phyloP scores from a whole-genome alignment of 2,797 vertebrate genomes.

The Sebastes iracundus region DNA sequence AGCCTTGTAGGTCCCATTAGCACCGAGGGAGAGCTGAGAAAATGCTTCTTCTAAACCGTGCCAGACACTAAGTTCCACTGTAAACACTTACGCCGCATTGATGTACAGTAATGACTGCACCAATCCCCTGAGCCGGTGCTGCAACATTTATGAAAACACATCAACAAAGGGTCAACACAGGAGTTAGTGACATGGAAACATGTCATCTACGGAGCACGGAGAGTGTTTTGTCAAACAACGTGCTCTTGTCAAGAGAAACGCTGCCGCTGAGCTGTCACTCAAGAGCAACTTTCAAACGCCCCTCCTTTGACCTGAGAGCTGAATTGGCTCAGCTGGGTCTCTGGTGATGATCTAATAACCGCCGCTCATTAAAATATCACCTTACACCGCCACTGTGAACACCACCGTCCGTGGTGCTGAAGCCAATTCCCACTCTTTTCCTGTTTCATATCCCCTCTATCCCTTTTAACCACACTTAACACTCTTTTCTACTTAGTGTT shows the following conservation, averaged over 20 bases:
- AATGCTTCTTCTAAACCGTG: constrained; percentile 10
- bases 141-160: constrained; percentile 29
- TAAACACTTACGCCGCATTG: neutral
- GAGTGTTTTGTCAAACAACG: constrained; percentile 14
- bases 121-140: neutral
- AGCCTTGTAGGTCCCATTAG: constrained; percentile 19
- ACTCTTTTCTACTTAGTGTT: constrained; percentile 69
- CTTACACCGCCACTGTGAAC: constrained; percentile 24
- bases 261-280: neutral
- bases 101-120: constrained; percentile 9
- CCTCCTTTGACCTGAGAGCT: constrained; percentile 28
- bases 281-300: neutral
- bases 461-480: constrained; percentile 71
- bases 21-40: neutral
- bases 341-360: constrained; percentile 33
- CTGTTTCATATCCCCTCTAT: constrained; percentile 40
- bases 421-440: constrained; percentile 40
- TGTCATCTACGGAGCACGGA: constrained; percentile 14
- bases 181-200: constrained; percentile 19
- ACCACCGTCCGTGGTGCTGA: constrained; percentile 5
- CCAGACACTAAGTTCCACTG: neutral
- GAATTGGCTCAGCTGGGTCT: constrained; percentile 15
- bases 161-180: constrained; percentile 12
- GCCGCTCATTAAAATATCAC: constrained; percentile 65
- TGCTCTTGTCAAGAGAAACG: neutral